These are phyloP conservation scores for Ridgeia piscesae DNA, from an alignment of 1,140 invertebrate genomes.

Conservation along the genomic window DNA sequence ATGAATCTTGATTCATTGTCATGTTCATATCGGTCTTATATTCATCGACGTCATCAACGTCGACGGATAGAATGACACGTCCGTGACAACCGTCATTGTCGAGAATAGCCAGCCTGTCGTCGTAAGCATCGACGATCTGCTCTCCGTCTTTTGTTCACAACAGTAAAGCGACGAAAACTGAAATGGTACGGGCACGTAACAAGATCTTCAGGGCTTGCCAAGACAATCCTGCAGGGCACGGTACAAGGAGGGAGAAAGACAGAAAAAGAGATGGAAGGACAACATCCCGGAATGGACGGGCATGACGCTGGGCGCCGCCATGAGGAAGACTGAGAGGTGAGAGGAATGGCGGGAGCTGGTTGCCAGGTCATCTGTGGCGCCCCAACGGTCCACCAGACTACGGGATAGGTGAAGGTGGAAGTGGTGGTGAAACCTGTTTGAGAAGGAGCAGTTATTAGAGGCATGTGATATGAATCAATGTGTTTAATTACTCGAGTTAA, in stretches of 20 bases:
- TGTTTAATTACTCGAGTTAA: too few species aligned
- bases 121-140: background rate
- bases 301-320: too few species aligned
- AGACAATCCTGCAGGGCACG: too few species aligned
- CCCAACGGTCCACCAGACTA: too few species aligned
- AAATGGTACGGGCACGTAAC: background rate
- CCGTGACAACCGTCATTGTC: background rate
- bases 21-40: background rate
- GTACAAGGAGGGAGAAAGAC: too few species aligned
- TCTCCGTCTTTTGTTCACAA: background rate
- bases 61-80: background rate
- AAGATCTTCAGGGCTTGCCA: too few species aligned
- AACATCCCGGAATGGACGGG: too few species aligned
- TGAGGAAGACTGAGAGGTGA: too few species aligned
- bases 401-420: too few species aligned
- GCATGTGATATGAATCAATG: background rate
- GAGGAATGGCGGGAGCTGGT: too few species aligned
- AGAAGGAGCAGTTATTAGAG: background rate
- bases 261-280: too few species aligned
- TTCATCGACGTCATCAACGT: background rate
- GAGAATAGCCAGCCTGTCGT: background rate
- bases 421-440: background rate
- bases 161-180: background rate
- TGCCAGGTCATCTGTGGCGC: too few species aligned
- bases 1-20: background rate